Evolutionary conservation across 2,888 invertebrate species (phyloP).

Genomic region (Ophonus ardosiacus): DNA sequence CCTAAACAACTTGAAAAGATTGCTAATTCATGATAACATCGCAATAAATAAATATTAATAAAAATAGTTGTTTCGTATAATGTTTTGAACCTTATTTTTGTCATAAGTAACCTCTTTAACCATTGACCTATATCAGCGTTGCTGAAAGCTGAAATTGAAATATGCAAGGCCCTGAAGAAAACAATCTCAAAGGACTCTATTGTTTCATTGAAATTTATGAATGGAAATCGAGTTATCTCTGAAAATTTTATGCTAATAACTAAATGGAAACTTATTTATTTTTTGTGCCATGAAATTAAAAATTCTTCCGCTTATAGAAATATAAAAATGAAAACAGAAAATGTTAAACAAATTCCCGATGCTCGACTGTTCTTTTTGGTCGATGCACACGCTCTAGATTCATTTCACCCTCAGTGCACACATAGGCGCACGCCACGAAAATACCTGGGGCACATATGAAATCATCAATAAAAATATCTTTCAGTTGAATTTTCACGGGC

Average conservation of each 20-base stretch:
- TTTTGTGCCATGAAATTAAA: slow-evolving; percentile 14
- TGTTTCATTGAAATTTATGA: background rate
- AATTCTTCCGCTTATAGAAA: background rate
- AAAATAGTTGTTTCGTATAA: too few relatives aligned
- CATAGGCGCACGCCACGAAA: too few relatives aligned
- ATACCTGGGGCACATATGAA: too few relatives aligned
- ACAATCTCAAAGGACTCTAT: background rate
- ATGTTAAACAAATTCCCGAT: background rate
- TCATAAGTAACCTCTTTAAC: background rate
- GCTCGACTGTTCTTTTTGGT: background rate
- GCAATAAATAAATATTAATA: too few relatives aligned
- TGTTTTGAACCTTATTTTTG: background rate
- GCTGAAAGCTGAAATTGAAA: background rate
- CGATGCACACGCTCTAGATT: too few relatives aligned
- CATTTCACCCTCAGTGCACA: too few relatives aligned
- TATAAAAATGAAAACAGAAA: background rate
- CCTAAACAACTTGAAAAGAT: too few relatives aligned
- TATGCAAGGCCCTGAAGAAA: background rate
- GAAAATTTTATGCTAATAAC: background rate
- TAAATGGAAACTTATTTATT: background rate
- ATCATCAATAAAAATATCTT: too few relatives aligned
- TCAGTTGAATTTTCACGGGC: background rate
- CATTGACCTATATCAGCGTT: background rate
- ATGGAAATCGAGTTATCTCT: background rate
- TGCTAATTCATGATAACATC: too few relatives aligned